A percentile compares a stretch with the other conserved stretches of the same genome.
phyloP scores from a whole-genome alignment of 2,797 vertebrate genomes.

The Smutsia temminckii region DNA sequence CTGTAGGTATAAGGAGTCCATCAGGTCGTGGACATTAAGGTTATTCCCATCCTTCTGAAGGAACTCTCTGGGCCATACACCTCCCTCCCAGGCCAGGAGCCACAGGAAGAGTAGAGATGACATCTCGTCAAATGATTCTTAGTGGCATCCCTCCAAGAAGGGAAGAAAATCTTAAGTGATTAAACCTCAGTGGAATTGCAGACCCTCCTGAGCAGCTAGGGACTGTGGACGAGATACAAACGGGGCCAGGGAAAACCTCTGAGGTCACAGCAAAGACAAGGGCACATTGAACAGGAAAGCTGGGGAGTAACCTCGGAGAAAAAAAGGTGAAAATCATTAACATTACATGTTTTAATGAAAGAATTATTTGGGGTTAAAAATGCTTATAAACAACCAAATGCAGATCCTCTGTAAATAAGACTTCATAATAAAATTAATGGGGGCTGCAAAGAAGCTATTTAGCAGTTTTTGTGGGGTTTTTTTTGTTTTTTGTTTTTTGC shows the following conservation, averaged over 20 bases:
- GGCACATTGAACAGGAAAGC: background rate
- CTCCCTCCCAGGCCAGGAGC: background rate
- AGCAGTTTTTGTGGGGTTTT: background rate
- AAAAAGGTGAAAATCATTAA: background rate
- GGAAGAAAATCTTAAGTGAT: background rate
- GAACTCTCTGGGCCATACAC: background rate
- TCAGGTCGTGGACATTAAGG: background rate
- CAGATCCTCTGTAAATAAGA: background rate
- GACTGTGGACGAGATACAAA: background rate
- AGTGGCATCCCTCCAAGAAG: background rate
- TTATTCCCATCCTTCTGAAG: background rate
- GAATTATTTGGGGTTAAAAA: background rate
- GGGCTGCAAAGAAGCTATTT: background rate
- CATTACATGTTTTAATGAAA: background rate
- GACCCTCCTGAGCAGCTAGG: background rate
- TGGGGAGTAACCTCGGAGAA: background rate
- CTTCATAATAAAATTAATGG: constrained; percentile 22
- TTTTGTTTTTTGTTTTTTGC: background rate
- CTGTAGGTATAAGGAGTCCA: background rate
- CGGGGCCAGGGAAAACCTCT: background rate
- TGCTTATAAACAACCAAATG: background rate
- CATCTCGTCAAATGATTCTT: background rate
- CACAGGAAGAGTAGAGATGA: background rate
- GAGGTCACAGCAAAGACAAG: background rate
- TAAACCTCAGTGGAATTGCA: background rate